phyloP scores from a whole-genome alignment of 2,113 vertebrate species.

The Thamnophis sirtalis region DNA sequence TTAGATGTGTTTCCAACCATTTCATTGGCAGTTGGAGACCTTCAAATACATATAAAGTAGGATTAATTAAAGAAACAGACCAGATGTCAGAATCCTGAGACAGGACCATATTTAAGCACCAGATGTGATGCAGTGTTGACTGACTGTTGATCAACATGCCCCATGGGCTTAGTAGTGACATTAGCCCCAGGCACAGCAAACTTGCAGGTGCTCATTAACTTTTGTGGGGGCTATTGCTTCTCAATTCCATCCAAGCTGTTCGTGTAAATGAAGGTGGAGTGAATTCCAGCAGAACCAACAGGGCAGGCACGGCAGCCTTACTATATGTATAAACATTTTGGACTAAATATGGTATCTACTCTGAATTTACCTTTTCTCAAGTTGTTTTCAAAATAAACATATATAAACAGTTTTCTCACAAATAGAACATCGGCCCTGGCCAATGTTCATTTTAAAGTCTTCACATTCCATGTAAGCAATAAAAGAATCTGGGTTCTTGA shows the following conservation, averaged over 20 bases:
- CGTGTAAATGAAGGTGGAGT: background rate
- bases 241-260: slow-evolving; percentile 1
- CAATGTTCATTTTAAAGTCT: background rate
- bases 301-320: too few species aligned
- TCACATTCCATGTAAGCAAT: background rate
- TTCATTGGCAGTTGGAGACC: background rate
- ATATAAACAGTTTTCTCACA: background rate
- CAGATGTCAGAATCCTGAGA: slow-evolving; percentile 22
- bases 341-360: background rate
- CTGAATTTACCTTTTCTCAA: background rate
- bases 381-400: background rate
- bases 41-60: slow-evolving; percentile 11
- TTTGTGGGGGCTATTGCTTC: background rate
- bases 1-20: background rate
- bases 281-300: background rate
- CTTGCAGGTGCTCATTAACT: slow-evolving; percentile 34
- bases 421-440: background rate
- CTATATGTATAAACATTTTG: background rate
- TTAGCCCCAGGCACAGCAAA: slow-evolving; percentile 13
- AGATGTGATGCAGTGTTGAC: slow-evolving; percentile 28
- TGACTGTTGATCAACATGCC: slow-evolving; percentile 10
- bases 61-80: slow-evolving; percentile 17
- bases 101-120: slow-evolving; percentile 28
- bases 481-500: background rate
- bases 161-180: slow-evolving; percentile 32